Percentiles rank a stretch among this genome's conserved stretches.
Evolutionary conservation across 2,113 vertebrate species (phyloP).

Genomic region (Anser brachyrhynchus): DNA sequence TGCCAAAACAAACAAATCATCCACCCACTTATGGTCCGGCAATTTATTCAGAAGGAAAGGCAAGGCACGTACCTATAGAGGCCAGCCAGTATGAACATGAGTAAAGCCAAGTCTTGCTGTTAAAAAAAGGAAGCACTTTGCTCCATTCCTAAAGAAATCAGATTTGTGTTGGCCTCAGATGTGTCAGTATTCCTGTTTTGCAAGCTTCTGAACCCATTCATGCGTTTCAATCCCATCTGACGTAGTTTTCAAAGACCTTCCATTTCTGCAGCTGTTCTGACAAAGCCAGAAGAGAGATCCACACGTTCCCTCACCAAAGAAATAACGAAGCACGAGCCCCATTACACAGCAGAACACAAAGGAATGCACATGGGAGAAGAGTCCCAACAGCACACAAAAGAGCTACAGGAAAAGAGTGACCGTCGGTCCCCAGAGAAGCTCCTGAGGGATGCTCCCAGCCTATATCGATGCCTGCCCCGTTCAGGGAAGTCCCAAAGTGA

Average conservation of each 20-base stretch:
- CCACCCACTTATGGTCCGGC: neutral
- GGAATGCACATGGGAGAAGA: neutral
- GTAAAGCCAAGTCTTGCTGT: neutral
- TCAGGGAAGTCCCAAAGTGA: neutral
- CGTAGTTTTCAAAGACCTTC: neutral
- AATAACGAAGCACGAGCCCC: neutral
- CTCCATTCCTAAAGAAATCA: neutral
- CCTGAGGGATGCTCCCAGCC: neutral
- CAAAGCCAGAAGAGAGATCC: neutral
- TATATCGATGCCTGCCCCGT: too few species aligned
- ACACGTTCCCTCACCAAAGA: neutral
- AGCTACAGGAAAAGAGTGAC: neutral
- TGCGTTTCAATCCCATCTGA: neutral
- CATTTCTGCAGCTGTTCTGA: neutral
- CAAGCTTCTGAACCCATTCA: neutral
- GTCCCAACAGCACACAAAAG: neutral
- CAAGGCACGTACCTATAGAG: neutral
- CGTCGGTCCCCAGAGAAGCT: neutral
- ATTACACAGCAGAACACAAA: neutral
- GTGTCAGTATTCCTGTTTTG: neutral
- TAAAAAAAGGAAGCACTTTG: neutral
- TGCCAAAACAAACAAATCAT: constrained; percentile 47
- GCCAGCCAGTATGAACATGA: neutral
- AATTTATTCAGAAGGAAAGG: constrained; percentile 2
- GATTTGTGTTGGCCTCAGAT: neutral